Evolutionary conservation across 2,888 invertebrate species (phyloP), one percentile per base, ranked within the genome.

Genomic region (Agapetus fuscipes): DNA sequence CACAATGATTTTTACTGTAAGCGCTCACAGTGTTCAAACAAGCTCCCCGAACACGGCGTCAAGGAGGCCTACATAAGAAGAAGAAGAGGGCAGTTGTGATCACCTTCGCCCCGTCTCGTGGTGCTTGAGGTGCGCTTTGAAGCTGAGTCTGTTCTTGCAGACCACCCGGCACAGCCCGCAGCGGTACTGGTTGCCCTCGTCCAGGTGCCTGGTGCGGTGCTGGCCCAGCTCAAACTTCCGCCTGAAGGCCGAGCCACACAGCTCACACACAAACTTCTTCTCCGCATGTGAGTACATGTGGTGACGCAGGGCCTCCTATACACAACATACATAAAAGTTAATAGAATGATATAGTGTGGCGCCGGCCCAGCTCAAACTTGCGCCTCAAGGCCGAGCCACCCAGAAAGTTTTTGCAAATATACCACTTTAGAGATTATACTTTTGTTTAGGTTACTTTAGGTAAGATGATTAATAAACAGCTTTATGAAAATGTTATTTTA

Each of bases 351-450:
- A n/a, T n/a, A n/a, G n/a, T n/a, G n/a, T n/a, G n/a, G 49, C 52
- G 53, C 33, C 46, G 43, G 6, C 44, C 35, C 15, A 53, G 48
- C 35, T 50, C 50, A 15, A 42, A 45, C 37, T 45, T 48, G 16
- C 52, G 50, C 5, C 48, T 41, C 43, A 48, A 51, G n/a, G 45
- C 28, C 3, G 48, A 37, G 27, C 49, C 52, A 46, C 52, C 52
- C 33, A 15, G 28, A n/a, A n/a, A n/a, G n/a, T n/a, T n/a, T n/a
- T n/a, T n/a, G n/a, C n/a, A n/a, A n/a, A n/a, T n/a, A n/a, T n/a
- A n/a, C n/a, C n/a, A n/a, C n/a, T n/a, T n/a, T n/a, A n/a, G n/a
- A n/a, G n/a, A n/a, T n/a, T n/a, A n/a, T n/a, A n/a, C n/a, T n/a
- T n/a, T n/a, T n/a, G n/a, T n/a, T n/a, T n/a, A n/a, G n/a, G n/a